Evolutionary conservation across 2,888 invertebrate species (phyloP).

Genomic region (Seladonia tumulorum): DNA sequence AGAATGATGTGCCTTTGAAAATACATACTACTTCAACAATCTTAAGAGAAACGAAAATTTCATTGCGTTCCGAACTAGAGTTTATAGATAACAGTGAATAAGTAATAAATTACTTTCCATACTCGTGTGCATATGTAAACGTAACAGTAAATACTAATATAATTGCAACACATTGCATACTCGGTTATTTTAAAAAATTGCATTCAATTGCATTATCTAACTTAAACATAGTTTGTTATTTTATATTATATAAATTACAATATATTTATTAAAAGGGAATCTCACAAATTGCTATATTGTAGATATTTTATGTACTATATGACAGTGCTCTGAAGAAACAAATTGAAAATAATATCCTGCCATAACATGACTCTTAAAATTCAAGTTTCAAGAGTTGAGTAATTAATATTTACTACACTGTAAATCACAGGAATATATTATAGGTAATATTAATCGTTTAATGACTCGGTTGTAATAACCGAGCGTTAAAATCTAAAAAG

Average conservation of each 20-base stretch:
- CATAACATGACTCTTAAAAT: conserved; percentile 44
- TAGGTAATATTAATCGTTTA: conserved; percentile 31
- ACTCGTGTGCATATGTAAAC: conserved; percentile 42
- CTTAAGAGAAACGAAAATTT: conserved; percentile 11
- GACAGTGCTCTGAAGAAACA: conserved; percentile 26
- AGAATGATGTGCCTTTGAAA: conserved; percentile 61
- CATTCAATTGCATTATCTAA: not conserved
- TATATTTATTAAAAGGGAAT: conserved; percentile 52
- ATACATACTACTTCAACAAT: conserved; percentile 52
- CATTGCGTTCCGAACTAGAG: conserved; percentile 7
- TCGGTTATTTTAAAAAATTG: conserved; percentile 26
- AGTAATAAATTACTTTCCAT: conserved; percentile 29
- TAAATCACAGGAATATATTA: conserved; percentile 32
- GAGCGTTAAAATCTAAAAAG: conserved; percentile 13
- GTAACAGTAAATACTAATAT: conserved; percentile 25
- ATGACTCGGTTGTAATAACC: conserved; percentile 56
- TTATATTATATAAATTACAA: conserved; percentile 27
- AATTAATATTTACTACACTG: conserved; percentile 36
- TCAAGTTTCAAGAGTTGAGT: conserved; percentile 19
- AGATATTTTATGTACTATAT: conserved; percentile 28
- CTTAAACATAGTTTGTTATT: conserved; percentile 35
- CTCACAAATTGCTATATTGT: conserved; percentile 21
- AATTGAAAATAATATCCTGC: conserved; percentile 46
- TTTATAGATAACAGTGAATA: conserved; percentile 30
- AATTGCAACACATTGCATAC: conserved; percentile 23